Percentiles rank a stretch among this genome's conserved stretches.
Conservation (phyloP, 2,113 vertebrate genomes). For the Catharus bicknelli region DNA sequence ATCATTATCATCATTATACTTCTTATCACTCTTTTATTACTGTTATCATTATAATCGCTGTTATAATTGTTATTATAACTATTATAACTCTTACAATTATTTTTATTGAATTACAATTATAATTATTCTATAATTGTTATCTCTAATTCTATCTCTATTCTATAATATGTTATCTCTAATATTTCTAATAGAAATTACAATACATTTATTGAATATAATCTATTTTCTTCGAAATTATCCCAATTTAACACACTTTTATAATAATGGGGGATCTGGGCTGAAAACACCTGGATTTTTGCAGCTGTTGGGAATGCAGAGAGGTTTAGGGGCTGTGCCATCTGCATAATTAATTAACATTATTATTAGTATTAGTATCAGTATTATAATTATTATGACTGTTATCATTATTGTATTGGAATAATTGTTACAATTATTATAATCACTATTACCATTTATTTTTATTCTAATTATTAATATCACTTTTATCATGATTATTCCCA, state of each 20-base stretch:
- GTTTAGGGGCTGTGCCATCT: background rate
- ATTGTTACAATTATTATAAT: background rate
- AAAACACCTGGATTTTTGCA: background rate
- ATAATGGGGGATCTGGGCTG: background rate
- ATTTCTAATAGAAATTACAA: background rate
- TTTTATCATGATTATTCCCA: background rate
- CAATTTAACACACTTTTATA: background rate
- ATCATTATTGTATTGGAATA: background rate
- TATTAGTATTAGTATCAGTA: background rate
- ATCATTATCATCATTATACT: rapidly evolving
- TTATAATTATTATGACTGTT: background rate
- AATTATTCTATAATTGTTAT: no score
- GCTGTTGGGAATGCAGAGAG: background rate
- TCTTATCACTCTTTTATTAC: background rate
- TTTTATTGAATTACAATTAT: background rate
- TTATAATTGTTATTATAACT: background rate
- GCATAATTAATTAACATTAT: background rate
- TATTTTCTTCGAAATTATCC: background rate
- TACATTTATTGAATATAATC: background rate
- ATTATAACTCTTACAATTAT: background rate
- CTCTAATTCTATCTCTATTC: background rate
- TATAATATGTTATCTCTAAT: background rate
- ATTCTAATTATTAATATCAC: background rate
- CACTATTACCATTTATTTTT: background rate
- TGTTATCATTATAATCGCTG: no score